Conservation (phyloP, 2,888 invertebrate species). For the Syrista parreyssii region DNA sequence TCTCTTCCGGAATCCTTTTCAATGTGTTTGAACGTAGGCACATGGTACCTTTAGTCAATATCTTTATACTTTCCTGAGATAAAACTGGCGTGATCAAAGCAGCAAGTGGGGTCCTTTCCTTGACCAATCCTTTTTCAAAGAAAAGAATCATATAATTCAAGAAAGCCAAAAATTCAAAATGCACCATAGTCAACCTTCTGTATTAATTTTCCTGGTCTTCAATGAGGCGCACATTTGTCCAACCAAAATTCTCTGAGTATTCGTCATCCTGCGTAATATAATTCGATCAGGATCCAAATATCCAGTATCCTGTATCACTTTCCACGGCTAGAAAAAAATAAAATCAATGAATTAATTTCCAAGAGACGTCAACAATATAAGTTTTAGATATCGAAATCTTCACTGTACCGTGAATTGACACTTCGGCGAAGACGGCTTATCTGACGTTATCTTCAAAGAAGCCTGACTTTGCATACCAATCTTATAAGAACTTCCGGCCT, state of each 20-base stretch:
- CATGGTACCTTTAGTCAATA: conserved; percentile 39
- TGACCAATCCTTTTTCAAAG: conserved; percentile 36
- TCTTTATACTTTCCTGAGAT: conserved; percentile 42
- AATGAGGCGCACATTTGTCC: conserved; percentile 48
- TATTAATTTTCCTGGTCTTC: conserved; percentile 44
- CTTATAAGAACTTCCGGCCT: neutral
- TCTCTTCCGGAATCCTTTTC: conserved; percentile 1
- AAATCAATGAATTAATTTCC: neutral
- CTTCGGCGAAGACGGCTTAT: conserved; percentile 8
- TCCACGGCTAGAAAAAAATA: conserved; percentile 30
- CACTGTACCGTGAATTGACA: conserved; percentile 14
- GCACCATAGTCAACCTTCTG: conserved; percentile 32
- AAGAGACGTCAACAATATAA: neutral
- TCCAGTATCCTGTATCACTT: conserved; percentile 30
- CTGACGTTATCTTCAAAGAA: conserved; percentile 1
- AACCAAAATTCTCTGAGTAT: conserved; percentile 47
- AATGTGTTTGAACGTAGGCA: neutral
- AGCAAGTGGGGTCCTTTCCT: conserved; percentile 43
- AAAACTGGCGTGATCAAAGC: conserved; percentile 43
- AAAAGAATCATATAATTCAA: conserved; percentile 10
- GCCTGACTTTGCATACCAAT: neutral
- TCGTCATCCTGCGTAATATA: conserved; percentile 46
- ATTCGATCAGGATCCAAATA: conserved; percentile 41
- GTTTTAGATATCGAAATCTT: neutral
- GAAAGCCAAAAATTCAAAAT: neutral